Evolutionary conservation across 1,140 invertebrate genomes (phyloP), one percentile per base, ranked within the genome.

Genomic region (Pogonomyrmex barbatus): DNA sequence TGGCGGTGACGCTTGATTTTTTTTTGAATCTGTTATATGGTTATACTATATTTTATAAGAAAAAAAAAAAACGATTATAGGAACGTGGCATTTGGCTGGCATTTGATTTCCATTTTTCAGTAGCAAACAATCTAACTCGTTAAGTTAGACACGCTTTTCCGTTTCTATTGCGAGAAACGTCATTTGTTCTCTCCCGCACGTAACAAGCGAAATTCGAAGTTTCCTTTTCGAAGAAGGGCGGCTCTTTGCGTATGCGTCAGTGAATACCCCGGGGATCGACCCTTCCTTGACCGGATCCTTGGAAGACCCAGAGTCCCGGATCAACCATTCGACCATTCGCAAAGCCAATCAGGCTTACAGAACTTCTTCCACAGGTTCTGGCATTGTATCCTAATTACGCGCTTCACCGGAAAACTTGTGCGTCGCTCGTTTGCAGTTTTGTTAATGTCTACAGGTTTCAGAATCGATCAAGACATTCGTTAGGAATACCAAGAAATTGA

Each of bases 261-360:
- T 60, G 79, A 75, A 58, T 73, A 73, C 68, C 45, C 45, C 68
- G 6, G 54, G 56, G 79, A 83, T 17, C 33, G 33, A 83, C 79
- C 79, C 79, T 73, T 82, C 65, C 24, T 24, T 24, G 9, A 12
- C 58, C n/a, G 54, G 67, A 85, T 82, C 86, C 83, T 85, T 83
- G 52, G 42, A 68, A 54, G 24, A 76, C 33, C 36, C 58, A 65
- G 30, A 47, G 24, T 67, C 63, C 33, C 62, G 62, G 63, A 67
- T 79, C 73, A 78, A 10, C 52, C 30, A 52, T 68, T 82, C 68
- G 42, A n/a, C 54, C 56, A 10, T 42, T 75, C 68, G 68, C 42
- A n/a, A 58, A 73, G 68, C 79, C 68, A 73, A 83, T 83, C 79
- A 75, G 75, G 68, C 42, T 62, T 73, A 42, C 68, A 33, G 33